A percentile compares a stretch with the other conserved stretches of the same genome.
phyloP scores from a whole-genome alignment of 2,888 invertebrate species.

The Amblyjoppa proteus region DNA sequence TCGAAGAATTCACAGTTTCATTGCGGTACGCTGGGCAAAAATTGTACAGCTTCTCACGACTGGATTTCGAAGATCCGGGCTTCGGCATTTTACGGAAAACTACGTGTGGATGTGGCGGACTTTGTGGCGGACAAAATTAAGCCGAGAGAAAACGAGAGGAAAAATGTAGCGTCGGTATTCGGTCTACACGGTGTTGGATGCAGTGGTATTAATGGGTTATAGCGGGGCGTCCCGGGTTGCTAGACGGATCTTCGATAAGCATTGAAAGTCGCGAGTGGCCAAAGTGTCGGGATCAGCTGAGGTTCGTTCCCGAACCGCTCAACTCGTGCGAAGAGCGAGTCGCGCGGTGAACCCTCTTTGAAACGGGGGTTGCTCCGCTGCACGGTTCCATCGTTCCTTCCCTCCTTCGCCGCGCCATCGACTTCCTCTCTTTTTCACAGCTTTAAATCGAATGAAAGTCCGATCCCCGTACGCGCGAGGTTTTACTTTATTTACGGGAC shows the following conservation, averaged over 20 bases:
- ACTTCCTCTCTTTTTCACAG: constrained; percentile 71
- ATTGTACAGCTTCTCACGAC: background rate
- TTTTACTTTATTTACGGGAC: constrained; percentile 77
- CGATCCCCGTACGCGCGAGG: constrained; percentile 68
- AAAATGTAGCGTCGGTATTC: no score
- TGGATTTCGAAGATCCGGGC: no score
- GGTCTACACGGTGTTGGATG: background rate
- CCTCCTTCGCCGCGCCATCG: constrained; percentile 63
- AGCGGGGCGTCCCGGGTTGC: background rate
- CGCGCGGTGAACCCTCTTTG: constrained; percentile 51
- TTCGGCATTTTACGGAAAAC: background rate
- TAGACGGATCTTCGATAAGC: constrained; percentile 46
- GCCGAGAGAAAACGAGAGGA: no score
- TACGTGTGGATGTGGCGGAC: background rate
- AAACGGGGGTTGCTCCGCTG: constrained; percentile 33
- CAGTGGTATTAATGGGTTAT: background rate
- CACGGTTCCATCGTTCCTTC: constrained; percentile 38
- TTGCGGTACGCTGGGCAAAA: background rate
- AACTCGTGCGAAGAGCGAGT: constrained; percentile 30
- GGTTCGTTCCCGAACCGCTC: constrained; percentile 27
- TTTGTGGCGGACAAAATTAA: background rate
- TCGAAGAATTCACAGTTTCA: background rate
- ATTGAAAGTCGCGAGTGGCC: constrained; percentile 35
- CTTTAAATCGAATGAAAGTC: constrained; percentile 81
- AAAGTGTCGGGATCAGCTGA: constrained; percentile 43